A percentile compares a stretch with the other conserved stretches of the same genome.
phyloP scores from a whole-genome alignment of 2,113 vertebrate genomes.

The Rhinolophus sinicus region DNA sequence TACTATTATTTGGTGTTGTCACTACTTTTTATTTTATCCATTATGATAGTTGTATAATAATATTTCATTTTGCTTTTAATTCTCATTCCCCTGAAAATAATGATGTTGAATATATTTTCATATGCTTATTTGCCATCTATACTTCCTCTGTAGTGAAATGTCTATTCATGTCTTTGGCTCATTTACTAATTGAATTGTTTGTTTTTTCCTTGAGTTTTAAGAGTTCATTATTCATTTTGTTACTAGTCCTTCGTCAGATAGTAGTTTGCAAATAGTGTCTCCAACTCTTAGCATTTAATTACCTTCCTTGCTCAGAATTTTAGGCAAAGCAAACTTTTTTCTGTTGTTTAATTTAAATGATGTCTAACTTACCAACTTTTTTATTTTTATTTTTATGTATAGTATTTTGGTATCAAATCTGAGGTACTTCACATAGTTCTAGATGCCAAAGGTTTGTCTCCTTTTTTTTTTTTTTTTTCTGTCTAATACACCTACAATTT shows the following conservation, averaged over 20 bases:
- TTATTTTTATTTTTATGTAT: background rate
- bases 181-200: background rate
- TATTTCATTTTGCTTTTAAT: background rate
- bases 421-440: background rate
- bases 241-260: background rate
- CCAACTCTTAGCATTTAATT: background rate
- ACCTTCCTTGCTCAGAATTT: background rate
- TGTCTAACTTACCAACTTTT: background rate
- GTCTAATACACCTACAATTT: background rate
- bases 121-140: background rate
- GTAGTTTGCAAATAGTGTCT: background rate
- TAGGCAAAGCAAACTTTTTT: background rate
- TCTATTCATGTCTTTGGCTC: background rate
- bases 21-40: background rate
- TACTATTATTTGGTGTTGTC: background rate
- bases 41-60: background rate
- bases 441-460: background rate
- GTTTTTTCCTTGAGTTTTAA: background rate
- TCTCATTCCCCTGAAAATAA: background rate
- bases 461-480: background rate
- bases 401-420: background rate
- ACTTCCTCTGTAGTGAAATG: background rate
- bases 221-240: background rate
- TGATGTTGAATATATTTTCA: background rate
- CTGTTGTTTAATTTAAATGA: background rate